Conservation (phyloP, 1,140 invertebrate species). For the Heliconius himera region DNA sequence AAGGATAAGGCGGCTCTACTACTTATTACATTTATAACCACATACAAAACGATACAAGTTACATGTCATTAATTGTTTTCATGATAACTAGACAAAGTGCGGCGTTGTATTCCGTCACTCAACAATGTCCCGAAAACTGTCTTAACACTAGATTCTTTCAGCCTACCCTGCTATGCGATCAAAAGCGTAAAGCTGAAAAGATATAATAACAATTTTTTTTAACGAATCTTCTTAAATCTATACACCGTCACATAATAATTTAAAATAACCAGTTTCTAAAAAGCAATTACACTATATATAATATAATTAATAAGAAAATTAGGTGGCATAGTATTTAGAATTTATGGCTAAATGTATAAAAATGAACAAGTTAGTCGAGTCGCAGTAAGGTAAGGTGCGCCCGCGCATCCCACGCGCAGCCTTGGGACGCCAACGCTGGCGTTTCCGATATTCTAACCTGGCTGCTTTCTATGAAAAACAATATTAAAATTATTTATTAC, state of each 20-base stretch:
- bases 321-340: not conserved
- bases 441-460: conserved; percentile 10
- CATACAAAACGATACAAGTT: too few relatives aligned
- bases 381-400: conserved; percentile 32
- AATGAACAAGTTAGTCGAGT: conserved; percentile 26
- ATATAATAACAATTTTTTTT: not conserved
- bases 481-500: not conserved
- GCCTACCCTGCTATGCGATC: too few relatives aligned
- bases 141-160: too few relatives aligned
- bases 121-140: too few relatives aligned
- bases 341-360: conserved; percentile 18
- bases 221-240: not conserved
- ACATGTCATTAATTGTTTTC: too few relatives aligned
- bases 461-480: conserved; percentile 26
- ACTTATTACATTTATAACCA: too few relatives aligned
- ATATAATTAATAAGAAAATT: not conserved
- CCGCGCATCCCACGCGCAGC: conserved; percentile 27
- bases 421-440: conserved; percentile 24
- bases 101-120: too few relatives aligned
- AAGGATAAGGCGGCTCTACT: too few relatives aligned
- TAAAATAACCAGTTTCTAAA: not conserved
- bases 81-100: too few relatives aligned
- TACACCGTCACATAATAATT: not conserved
- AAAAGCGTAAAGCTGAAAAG: not conserved
- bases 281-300: not conserved